Evolutionary conservation across 2,888 invertebrate genomes (phyloP).

Genomic region (Ichneumoninae sp.): DNA sequence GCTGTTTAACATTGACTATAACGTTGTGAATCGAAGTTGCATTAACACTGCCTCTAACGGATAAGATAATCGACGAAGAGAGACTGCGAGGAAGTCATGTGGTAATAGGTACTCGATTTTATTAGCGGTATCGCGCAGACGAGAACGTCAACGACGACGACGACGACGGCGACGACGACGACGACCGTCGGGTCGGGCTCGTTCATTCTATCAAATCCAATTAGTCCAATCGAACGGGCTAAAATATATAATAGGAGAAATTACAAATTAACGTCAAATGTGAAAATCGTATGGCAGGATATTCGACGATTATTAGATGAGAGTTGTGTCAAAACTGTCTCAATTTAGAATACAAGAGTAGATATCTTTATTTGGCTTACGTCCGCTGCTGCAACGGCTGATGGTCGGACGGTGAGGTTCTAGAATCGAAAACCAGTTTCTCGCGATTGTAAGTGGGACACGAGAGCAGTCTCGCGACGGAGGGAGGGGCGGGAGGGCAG

Average conservation of each 20-base stretch:
- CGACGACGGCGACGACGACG: not conserved
- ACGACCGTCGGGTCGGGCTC: not conserved
- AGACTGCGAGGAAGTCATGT: not conserved
- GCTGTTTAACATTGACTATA: not conserved
- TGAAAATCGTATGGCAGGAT: not conserved
- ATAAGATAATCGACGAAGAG: constrained; percentile 6
- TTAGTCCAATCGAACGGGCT: constrained; percentile 33
- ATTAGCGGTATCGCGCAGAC: constrained; percentile 36
- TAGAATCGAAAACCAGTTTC: constrained; percentile 71
- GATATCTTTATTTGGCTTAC: constrained; percentile 15
- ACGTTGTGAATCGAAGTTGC: not conserved
- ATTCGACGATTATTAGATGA: not conserved
- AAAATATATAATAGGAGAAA: not conserved
- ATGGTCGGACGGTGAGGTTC: not conserved
- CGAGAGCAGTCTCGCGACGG: constrained; percentile 42
- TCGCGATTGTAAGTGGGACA: constrained; percentile 71
- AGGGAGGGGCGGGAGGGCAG: constrained; percentile 18
- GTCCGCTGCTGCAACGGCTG: constrained; percentile 15
- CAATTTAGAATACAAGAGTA: not conserved
- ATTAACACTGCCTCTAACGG: not conserved
- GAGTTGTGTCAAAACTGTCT: not conserved
- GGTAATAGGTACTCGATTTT: constrained; percentile 25
- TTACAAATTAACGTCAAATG: not conserved
- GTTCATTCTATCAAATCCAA: constrained; percentile 37
- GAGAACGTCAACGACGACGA: not conserved